Conservation (phyloP, 2,888 invertebrate species). For the Torymus auratus region DNA sequence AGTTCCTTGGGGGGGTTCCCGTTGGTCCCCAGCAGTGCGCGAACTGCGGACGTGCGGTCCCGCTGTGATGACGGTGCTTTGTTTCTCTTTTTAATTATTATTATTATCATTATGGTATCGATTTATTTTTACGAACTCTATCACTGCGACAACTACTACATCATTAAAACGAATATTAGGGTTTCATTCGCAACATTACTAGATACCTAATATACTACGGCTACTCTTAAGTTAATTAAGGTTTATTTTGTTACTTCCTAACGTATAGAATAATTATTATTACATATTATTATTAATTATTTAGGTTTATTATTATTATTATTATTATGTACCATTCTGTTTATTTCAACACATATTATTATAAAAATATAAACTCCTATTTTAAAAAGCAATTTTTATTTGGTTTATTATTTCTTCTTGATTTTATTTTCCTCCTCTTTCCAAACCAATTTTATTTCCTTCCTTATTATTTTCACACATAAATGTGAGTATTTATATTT, state of each 20-base stretch:
- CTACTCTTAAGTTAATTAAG: slow-evolving; percentile 67
- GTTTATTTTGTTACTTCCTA: slow-evolving; percentile 71
- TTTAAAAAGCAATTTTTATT: slow-evolving; percentile 67
- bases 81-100: slow-evolving; percentile 69
- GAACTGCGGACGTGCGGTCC: slow-evolving; percentile 65
- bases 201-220: slow-evolving; percentile 60
- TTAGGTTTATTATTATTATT: slow-evolving; percentile 64
- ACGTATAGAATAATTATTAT: slow-evolving; percentile 64
- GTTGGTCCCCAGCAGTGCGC: slow-evolving; percentile 48
- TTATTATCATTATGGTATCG: slow-evolving; percentile 53
- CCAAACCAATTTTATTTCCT: slow-evolving; percentile 16
- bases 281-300: slow-evolving; percentile 63
- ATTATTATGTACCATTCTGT: slow-evolving; percentile 66
- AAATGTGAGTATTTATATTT: too few species aligned
- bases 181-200: slow-evolving; percentile 47
- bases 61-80: slow-evolving; percentile 76
- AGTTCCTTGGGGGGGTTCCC: slow-evolving; percentile 71
- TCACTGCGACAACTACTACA: slow-evolving; percentile 44
- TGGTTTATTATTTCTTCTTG: slow-evolving; percentile 51
- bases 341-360: slow-evolving; percentile 68
- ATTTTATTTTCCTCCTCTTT: slow-evolving; percentile 44
- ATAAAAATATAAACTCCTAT: slow-evolving; percentile 73
- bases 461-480: neutral
- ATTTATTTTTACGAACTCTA: slow-evolving; percentile 43
- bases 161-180: slow-evolving; percentile 60